Base-by-base conservation (phyloP, 2,113 vertebrate species). In the Plecotus auritus region DNA sequence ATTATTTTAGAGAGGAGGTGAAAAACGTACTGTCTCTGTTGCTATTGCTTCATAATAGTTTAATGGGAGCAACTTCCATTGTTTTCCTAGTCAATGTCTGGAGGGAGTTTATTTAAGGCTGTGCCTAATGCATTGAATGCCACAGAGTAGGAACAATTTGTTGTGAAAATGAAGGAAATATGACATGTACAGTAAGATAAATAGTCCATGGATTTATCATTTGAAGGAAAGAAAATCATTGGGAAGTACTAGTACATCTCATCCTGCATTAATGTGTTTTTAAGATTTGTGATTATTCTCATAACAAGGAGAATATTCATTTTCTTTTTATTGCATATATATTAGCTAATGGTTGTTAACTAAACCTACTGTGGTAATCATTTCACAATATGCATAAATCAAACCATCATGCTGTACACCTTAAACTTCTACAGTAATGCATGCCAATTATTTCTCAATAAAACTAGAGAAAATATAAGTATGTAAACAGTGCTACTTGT, bases 211-310 rank as follows among this genome's bases (percentile, higher is more conserved):
- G 10, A 64, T 16, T 88, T 93, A 35, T 49, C 85, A 80, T 54
- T 28, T 72, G 78, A 97, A 85, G 51, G 30, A 72, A 90, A 56
- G 23, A 73, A 56, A 85, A 93, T 88, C 51, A 93, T 40, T 80
- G 74, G 9, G 56, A 59, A 59, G 22, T 26, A 59, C 23, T 23
- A 59, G 22, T 59, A 59, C 56, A 59, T 59, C 17, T 91, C 69
- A 59, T 69, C 2, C 35, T 93, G 59, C 35, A 85, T 88, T 73
- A n/a, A 83, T 78, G 16, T 32, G 7, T 88, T 70, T 95, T 90
- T 20, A 94, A 78, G 30, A 32, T 47, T 84, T 49, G 13, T 69
- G 40, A 72, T 61, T 54, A 6, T 70, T 86, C 42, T 80, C n/a
- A 80, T 72, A 13, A 37, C 26, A 49, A 40, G 26, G 23, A 78